Evolutionary conservation across 1,140 invertebrate genomes (phyloP), one percentile per base, ranked within the genome.

Genomic region (Drosophila mojavensis): DNA sequence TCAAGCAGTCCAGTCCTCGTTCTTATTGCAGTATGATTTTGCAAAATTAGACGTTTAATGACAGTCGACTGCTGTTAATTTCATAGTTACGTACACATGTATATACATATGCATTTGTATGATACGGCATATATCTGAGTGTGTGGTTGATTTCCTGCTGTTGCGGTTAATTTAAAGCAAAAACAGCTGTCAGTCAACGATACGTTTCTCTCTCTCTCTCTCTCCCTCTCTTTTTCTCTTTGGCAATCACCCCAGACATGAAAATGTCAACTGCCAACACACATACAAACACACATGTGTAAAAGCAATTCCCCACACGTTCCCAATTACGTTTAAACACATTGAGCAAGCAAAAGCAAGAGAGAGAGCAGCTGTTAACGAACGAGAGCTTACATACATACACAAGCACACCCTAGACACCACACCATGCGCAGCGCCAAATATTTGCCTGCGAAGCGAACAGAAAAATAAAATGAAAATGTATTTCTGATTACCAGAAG

Each of bases 171-270:
- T 86, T 81, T 60, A 77, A 75, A 71, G 54, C 47, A 75, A 78
- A 86, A 84, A 85, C 81, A 85, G 81, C 81, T 85, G 81, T 81
- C 81, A 69, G 69, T 80, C 75, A 77, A 55, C 65, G 66, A 61
- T 58, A 58, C 20, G 39, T n/a, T 26, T 45, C 43, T 63, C 30
- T 63, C 41, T 62, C 59, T 45, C 41, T 56, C 41, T 63, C 47
- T 62, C 59, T 43, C 60, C 33, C 43, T 56, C 41, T 63, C 47
- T 62, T 54, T 43, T 51, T 69, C 28, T 26, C 64, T 43, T 53
- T 33, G 58, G 47, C 63, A 55, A 51, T 26, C 39, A 64, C 55
- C 43, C 24, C n/a, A 50, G 55, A 50, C 61, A 58, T 51, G n/a
- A 58, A 72, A 72, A 51, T 51, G 45, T 58, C 36, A 65, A 51